Base-by-base conservation (phyloP, 2,888 invertebrate genomes). In the Boloria selene region DNA sequence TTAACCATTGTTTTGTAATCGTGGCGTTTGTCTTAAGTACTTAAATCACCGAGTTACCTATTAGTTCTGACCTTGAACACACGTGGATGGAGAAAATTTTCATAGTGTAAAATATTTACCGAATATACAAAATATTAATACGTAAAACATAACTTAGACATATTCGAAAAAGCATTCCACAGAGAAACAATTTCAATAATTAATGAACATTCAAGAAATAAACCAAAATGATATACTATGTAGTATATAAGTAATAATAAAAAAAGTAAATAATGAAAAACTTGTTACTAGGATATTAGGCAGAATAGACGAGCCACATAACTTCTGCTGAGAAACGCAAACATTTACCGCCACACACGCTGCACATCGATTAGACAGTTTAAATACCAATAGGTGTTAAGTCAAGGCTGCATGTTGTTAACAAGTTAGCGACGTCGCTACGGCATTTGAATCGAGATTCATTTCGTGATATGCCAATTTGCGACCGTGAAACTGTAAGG, bases 391-490 rank as follows among this genome's bases (percentile, higher is more conserved):
- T 67, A 82, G 84, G 81, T 80, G 78, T 75, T 55, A 74, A 80
- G 80, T 82, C 84, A 83, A 84, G 84, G 85, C 71, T 75, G 70
- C 65, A 58, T 70, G 66, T 42, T 58, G 54, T 65, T 70, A 65
- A 45, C 65, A 42, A 45, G 52, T 59, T 60, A 67, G 71, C 70
- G 77, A 76, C 77, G 80, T 81, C 82, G 75, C 75, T 69, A 62
- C 73, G 79, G 75, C 79, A 80, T 83, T 84, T 69, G 66, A 54
- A 71, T 69, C 61, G 60, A 77, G 78, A 81, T 82, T 77, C 74
- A 77, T 79, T 75, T 84, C 86, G 86, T 85, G 87, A 86, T 85
- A 85, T 85, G 84, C 76, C 85, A 80, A 75, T 72, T 69, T 75
- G 73, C 67, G 72, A 77, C 75, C 77, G 77, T 77, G 76, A 74